Evolutionary conservation across 2,113 vertebrate species (phyloP).

Genomic region (Corydoras sp.): DNA sequence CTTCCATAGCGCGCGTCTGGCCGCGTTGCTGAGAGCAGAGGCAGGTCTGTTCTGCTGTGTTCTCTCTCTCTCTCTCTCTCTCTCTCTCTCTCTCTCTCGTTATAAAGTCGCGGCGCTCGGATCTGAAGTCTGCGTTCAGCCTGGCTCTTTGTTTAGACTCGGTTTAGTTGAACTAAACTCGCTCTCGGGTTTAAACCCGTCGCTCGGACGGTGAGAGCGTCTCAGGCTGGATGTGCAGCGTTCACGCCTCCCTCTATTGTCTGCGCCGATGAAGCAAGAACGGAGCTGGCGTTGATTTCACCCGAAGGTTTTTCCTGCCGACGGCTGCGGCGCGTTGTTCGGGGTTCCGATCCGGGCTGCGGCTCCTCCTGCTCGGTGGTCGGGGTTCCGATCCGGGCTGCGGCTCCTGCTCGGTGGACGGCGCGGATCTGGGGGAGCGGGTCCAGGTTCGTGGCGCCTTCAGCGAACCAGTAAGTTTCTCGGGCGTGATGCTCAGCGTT

Average conservation of each 20-base stretch:
- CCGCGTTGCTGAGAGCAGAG: not conserved
- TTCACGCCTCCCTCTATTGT: constrained; percentile 29
- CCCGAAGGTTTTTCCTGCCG: not conserved
- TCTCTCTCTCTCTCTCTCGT: too few relatives aligned
- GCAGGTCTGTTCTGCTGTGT: constrained; percentile 10
- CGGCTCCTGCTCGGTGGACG: not conserved
- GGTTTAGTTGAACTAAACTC: not conserved
- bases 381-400: not conserved
- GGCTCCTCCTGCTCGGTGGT: not conserved
- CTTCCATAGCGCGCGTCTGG: not conserved
- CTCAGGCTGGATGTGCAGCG: not conserved
- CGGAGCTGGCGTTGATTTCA: not conserved
- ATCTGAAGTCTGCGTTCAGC: not conserved
- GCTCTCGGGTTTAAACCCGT: not conserved
- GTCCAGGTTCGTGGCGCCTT: constrained; percentile 23
- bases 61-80: too few relatives aligned
- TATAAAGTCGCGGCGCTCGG: not conserved
- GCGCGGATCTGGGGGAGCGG: not conserved
- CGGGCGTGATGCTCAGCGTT: too few relatives aligned
- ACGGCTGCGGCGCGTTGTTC: not conserved
- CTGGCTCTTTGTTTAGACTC: not conserved
- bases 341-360: not conserved
- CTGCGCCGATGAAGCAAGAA: constrained; percentile 16
- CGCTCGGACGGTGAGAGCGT: not conserved
- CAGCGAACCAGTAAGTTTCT: too few relatives aligned